Base-by-base conservation (phyloP, 2,888 invertebrate genomes). In the Scaptomyza tumidula region DNA sequence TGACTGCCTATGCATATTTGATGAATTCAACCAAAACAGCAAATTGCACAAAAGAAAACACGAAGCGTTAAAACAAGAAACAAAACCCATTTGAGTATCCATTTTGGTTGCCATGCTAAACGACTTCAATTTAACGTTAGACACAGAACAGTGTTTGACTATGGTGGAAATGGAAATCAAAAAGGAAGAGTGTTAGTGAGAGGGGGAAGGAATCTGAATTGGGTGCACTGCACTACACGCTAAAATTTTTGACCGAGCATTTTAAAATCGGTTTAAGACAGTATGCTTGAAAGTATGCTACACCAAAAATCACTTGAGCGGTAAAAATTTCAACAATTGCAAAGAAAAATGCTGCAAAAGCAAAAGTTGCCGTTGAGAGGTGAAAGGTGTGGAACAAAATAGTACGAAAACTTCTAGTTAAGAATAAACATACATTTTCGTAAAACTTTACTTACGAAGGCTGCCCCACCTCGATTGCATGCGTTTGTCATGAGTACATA, bases 261-360 rank as follows among this genome's bases (percentile, higher is more conserved):
- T 10, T 58, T 39, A 50, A 56, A 74, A 73, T 39, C 9, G 43
- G 29, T 27, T 44, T 57, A 31, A 61, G 58, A 43, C 70, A 19
- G 27, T 41, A 55, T 58, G 75, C 64, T 67, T 60, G 52, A 78
- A 84, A 81, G 76, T 72, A 59, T 68, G 79, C 77, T 78, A 85
- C 84, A 87, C 72, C 67, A 71, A 75, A 85, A 85, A 85, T 87
- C 84, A 85, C 84, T 85, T 85, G 82, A 75, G 74, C 71, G 75
- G 63, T 72, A 53, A 74, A 79, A 79, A 70, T 81, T 72, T 70
- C 49, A 71, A 75, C 77, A 86, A 70, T 75, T 54, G 77, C 75
- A 58, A 71, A 62, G 59, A 67, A 53, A 71, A 59, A 69, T 58
- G 66, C 58, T 70, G 66, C 61, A 61, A 61, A 64, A 58, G 59